Base-by-base conservation (phyloP, 2,888 invertebrate genomes). In the Drosophila mayaguana region DNA sequence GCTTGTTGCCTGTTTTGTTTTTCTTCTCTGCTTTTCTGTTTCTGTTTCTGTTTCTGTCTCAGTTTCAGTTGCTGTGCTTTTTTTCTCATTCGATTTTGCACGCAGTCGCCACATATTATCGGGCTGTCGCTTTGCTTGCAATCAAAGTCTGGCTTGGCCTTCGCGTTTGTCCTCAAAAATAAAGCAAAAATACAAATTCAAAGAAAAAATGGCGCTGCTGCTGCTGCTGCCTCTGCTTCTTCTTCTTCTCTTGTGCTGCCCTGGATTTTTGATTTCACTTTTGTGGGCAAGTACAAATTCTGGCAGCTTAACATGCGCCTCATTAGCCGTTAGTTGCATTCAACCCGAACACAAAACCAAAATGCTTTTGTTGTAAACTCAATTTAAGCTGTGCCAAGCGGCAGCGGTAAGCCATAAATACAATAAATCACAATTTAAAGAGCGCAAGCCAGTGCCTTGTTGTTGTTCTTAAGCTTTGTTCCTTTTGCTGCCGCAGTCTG, bases 401-500 rank as follows among this genome's bases (percentile, higher is more conserved):
- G 42, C 57, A 46, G 59, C 53, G 53, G 34, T 64, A 43, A 78
- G 66, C 66, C 68, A 70, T 68, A 78, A 83, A 73, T 78, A 80
- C 71, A 74, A 89, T 85, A 85, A 85, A 87, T 87, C 85, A 87
- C 75, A 85, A 83, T 87, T 84, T 85, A 80, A 81, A 48, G 71
- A 81, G 61, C 61, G 48, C 54, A 65, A 66, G 53, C 53, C 42
- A 51, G 67, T 59, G 48, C 51, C 50, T 67, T 48, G 55, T 62
- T 57, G 42, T 59, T 72, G 50, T 36, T 40, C 32, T 48, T 32
- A 43, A 34, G 63, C 70, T 70, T 72, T 72, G 72, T 64, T 72
- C 57, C 36, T 50, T 42, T 48, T 38, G 65, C 38, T 40, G 46
- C 65, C 12, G 20, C 34, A 68, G 63, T 75, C 79, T 72, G 72